Evolutionary conservation across 2,797 vertebrate genomes (phyloP).

Genomic region (Mus caroli): DNA sequence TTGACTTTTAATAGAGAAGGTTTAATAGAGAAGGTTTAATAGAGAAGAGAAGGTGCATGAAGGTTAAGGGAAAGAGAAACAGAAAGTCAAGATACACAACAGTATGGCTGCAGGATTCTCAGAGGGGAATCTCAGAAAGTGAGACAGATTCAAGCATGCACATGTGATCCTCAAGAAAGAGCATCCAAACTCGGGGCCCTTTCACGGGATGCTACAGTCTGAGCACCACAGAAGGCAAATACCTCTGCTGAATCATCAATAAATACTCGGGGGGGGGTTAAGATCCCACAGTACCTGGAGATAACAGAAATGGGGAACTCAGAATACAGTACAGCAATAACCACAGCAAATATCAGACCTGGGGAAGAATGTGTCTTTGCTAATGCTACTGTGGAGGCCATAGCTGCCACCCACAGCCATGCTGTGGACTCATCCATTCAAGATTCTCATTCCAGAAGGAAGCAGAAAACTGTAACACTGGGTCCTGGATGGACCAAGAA

Average conservation of each 20-base stretch:
- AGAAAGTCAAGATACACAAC: not conserved
- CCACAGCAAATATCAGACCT: not conserved
- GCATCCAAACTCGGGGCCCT: not conserved
- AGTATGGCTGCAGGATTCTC: not conserved
- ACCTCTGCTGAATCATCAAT: not conserved
- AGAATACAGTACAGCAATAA: not conserved
- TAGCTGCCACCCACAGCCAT: rapidly evolving
- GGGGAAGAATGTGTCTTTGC: not conserved
- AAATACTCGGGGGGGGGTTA: not conserved
- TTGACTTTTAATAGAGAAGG: not conserved
- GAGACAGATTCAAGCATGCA: not conserved
- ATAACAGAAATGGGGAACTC: not conserved
- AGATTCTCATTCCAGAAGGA: not conserved
- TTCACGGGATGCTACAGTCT: not conserved
- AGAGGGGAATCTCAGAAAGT: not conserved
- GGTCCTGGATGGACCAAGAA: not conserved
- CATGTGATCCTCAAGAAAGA: not conserved
- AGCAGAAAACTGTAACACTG: not conserved
- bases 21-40: not conserved
- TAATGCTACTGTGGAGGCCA: too few species aligned
- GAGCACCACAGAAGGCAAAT: not conserved
- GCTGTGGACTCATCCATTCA: too few species aligned
- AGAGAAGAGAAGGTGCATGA: not conserved
- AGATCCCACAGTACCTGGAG: not conserved
- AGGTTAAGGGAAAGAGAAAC: not conserved